phyloP scores from a whole-genome alignment of 2,888 invertebrate genomes.

The Drosophila phalerata region DNA sequence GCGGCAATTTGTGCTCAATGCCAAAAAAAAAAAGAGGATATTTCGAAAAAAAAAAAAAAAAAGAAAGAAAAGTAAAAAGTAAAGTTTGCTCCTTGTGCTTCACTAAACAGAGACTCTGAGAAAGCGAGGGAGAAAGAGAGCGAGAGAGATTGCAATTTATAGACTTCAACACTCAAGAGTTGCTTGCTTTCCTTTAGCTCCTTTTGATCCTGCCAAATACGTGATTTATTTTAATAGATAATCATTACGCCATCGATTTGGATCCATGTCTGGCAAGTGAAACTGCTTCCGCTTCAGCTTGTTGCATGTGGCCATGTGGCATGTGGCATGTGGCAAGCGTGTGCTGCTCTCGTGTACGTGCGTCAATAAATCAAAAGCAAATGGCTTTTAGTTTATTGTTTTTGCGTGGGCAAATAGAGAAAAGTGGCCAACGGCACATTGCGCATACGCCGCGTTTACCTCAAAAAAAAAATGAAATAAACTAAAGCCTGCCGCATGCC shows the following conservation, averaged over 20 bases:
- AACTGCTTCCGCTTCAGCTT: constrained; percentile 40
- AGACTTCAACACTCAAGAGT: constrained; percentile 73
- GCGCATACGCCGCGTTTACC: constrained; percentile 57
- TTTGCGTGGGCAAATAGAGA: constrained; percentile 39
- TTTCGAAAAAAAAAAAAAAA: constrained; percentile 24
- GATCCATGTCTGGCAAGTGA: constrained; percentile 55
- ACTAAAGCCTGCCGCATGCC: constrained; percentile 23
- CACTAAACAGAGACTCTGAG: constrained; percentile 29
- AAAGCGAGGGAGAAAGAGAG: not conserved
- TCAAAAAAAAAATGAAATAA: not conserved
- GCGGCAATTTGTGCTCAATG: constrained; percentile 55
- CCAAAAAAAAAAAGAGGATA: constrained; percentile 25
- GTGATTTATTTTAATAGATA: constrained; percentile 84
- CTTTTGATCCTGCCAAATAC: constrained; percentile 65
- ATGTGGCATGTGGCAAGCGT: constrained; percentile 45
- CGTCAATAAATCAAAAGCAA: constrained; percentile 78
- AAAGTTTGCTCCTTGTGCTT: constrained; percentile 17
- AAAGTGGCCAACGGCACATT: constrained; percentile 46
- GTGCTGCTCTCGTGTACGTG: constrained; percentile 57
- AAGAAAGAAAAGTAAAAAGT: no score
- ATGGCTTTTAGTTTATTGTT: constrained; percentile 79
- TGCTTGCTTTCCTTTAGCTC: constrained; percentile 23
- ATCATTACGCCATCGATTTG: constrained; percentile 83
- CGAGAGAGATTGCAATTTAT: constrained; percentile 69
- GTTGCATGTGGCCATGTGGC: constrained; percentile 39